These are phyloP conservation scores for Rhadina sibilatrix DNA, from an alignment of 2,113 vertebrate species.

Conservation along the genomic window DNA sequence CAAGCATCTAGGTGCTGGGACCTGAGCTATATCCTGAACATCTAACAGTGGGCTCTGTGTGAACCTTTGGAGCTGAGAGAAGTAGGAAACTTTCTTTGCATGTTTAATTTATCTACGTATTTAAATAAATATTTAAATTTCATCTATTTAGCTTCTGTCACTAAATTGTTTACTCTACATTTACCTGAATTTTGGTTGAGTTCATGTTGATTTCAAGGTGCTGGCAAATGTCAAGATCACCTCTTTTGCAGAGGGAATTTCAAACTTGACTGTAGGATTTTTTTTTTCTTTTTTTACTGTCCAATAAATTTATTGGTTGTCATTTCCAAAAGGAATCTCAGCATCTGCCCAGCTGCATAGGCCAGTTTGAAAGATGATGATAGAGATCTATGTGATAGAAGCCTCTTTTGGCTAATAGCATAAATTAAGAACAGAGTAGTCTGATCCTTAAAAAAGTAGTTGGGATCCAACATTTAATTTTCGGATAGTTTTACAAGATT, in stretches of 20 bases:
- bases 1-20: background rate
- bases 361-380: background rate
- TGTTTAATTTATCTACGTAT: background rate
- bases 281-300: background rate
- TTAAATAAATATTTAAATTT: background rate
- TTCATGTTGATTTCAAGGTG: background rate
- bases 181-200: background rate
- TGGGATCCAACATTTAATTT: background rate
- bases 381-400: background rate
- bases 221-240: background rate
- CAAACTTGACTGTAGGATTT: background rate
- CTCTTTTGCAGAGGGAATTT: background rate
- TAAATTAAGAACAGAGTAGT: background rate
- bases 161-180: background rate
- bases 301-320: background rate
- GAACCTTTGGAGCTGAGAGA: background rate
- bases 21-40: background rate
- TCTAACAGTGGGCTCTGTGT: background rate
- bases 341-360: background rate
- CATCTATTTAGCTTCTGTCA: background rate
- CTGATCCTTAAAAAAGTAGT: background rate
- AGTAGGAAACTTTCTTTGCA: background rate
- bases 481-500: background rate
- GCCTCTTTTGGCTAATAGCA: accelerated
- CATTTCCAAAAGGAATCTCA: background rate